A percentile compares a stretch with the other conserved stretches of the same genome.
Conservation (phyloP, 2,113 vertebrate species). For the Baryphthengus martii region DNA sequence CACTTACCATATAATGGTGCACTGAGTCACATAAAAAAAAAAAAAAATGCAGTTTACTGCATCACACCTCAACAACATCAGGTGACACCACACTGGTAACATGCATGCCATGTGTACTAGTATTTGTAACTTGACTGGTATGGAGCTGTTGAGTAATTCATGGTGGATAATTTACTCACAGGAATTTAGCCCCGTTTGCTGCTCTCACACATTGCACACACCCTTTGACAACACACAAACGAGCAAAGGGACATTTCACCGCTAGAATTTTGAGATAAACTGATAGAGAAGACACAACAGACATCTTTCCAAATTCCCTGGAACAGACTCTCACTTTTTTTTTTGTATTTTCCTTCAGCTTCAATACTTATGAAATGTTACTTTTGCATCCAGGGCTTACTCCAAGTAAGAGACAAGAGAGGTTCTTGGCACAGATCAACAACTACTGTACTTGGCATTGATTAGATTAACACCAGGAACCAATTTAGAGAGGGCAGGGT, state of each 20-base stretch:
- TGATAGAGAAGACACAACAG: not conserved
- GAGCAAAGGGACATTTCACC: rapidly evolving
- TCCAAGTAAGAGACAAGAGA: not conserved
- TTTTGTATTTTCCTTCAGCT: not conserved
- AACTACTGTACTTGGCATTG: not conserved
- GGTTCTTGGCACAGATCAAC: not conserved
- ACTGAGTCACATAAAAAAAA: too few relatives aligned
- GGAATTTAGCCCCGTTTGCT: not conserved
- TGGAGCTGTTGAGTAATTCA: not conserved
- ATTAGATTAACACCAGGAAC: not conserved
- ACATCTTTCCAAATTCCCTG: not conserved
- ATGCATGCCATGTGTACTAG: not conserved
- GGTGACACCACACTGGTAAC: not conserved
- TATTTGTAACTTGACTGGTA: not conserved
- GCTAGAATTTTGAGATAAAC: not conserved
- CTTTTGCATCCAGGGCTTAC: not conserved
- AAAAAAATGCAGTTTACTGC: not conserved
- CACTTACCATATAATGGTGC: not conserved
- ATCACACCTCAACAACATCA: not conserved
- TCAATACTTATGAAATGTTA: not conserved
- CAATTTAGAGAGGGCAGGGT: not conserved
- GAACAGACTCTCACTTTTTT: not conserved
- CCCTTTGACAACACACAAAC: not conserved
- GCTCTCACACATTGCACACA: not conserved
- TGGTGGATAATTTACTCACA: not conserved